A percentile compares a stretch with the other conserved stretches of the same genome.
Evolutionary conservation across 2,797 vertebrate species (phyloP).

Genomic region (Dipus sagitta): DNA sequence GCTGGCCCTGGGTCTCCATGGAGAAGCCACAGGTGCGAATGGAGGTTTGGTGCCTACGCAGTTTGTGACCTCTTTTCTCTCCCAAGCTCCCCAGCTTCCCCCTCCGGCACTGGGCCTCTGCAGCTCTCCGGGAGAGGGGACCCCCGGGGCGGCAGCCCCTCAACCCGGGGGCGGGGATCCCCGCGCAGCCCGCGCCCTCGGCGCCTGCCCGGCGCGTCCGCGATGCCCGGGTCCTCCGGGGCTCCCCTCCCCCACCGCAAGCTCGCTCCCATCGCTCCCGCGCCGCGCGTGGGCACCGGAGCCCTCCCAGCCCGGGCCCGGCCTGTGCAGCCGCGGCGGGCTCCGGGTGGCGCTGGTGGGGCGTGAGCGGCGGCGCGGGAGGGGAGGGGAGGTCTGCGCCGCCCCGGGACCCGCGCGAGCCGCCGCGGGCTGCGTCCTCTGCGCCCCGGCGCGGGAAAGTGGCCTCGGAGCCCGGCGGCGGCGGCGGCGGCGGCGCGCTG

Average conservation of each 20-base stretch:
- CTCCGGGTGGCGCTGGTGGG: conserved; percentile 59
- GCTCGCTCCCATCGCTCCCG: not conserved
- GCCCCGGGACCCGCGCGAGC: conserved; percentile 44
- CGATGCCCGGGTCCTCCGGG: not conserved
- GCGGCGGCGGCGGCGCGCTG: not conserved
- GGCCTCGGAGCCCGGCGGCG: not conserved
- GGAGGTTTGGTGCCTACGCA: conserved; percentile 44
- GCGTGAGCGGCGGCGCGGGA: conserved; percentile 46
- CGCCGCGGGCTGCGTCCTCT: not conserved
- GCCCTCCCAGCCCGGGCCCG: not conserved
- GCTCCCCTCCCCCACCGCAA: conserved; percentile 60
- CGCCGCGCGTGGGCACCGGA: not conserved
- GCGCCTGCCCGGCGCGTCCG: not conserved
- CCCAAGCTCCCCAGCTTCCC: not conserved
- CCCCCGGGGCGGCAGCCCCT: not conserved
- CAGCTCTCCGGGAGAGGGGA: not conserved
- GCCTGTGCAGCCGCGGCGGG: not conserved
- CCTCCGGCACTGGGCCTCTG: conserved; percentile 7
- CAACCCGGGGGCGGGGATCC: not conserved
- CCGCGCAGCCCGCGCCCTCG: conserved; percentile 37
- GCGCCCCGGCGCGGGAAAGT: conserved; percentile 34
- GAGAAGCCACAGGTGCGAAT: conserved; percentile 83
- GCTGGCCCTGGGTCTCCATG: conserved; percentile 64
- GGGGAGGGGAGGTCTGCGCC: conserved; percentile 39
- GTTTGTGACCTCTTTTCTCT: conserved; percentile 26